These are phyloP conservation scores for Amphipyra tragopoginis DNA, from an alignment of 2,888 invertebrate genomes.

Conservation along the genomic window DNA sequence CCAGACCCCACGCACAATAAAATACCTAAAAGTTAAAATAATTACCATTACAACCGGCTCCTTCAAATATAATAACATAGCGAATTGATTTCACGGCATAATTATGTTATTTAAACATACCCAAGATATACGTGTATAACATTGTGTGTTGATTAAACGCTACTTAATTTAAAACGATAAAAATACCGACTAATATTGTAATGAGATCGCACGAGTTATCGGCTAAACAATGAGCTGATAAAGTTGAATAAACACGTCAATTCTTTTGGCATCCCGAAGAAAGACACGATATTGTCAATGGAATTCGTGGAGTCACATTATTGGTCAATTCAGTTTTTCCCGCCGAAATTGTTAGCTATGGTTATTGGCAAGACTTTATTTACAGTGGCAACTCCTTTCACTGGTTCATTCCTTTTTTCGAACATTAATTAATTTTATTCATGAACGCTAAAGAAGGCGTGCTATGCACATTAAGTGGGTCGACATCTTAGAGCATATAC, in stretches of 20 bases:
- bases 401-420: no score
- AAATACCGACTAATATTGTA: slow-evolving; percentile 56
- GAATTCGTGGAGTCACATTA: slow-evolving; percentile 81
- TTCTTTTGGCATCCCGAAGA: slow-evolving; percentile 62
- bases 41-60: slow-evolving; percentile 49
- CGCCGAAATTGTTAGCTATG: slow-evolving; percentile 43
- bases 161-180: slow-evolving; percentile 62
- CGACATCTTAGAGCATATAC: no score
- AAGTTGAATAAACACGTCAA: slow-evolving; percentile 79
- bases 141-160: slow-evolving; percentile 72
- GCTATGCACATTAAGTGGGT: no score
- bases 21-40: slow-evolving; percentile 75
- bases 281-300: slow-evolving; percentile 78
- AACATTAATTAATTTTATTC: no score
- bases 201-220: slow-evolving; percentile 60
- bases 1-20: slow-evolving; percentile 75
- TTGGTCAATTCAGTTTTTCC: slow-evolving; percentile 73
- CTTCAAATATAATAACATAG: slow-evolving; percentile 12
- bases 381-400: slow-evolving; percentile 19
- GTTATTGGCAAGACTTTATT: slow-evolving; percentile 17
- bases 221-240: slow-evolving; percentile 51
- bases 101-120: slow-evolving; percentile 81
- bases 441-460: no score
- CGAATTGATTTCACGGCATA: slow-evolving; percentile 65
- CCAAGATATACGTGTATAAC: slow-evolving; percentile 75